These are phyloP conservation scores for Pyrgus malvae DNA, from an alignment of 2,888 invertebrate species.

Conservation along the genomic window DNA sequence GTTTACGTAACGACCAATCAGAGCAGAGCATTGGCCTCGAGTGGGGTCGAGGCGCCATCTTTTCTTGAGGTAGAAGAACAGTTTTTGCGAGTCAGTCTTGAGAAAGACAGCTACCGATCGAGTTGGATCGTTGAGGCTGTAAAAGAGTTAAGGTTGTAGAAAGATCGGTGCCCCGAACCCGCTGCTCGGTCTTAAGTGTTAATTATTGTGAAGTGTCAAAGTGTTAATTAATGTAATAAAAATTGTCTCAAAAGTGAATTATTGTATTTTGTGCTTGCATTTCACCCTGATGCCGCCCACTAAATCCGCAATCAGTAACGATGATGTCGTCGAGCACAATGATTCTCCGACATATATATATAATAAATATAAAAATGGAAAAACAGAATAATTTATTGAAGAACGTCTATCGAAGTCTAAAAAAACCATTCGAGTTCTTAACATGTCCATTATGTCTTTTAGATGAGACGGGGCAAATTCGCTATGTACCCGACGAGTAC, in stretches of 20 bases:
- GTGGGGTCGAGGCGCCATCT: constrained; percentile 11
- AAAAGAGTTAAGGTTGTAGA: neutral
- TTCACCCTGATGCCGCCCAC: constrained; percentile 5
- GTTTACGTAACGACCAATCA: constrained; percentile 3
- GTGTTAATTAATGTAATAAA: neutral
- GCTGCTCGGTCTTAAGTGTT: neutral
- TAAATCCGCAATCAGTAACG: neutral
- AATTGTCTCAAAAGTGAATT: neutral
- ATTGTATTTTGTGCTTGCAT: neutral
- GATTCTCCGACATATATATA: neutral
- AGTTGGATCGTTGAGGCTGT: neutral
- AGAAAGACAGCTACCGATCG: neutral
- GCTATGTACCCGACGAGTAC: too few relatives aligned
- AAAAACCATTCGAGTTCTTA: too few relatives aligned
- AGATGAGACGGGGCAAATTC: too few relatives aligned
- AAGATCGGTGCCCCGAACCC: constrained; percentile 2
- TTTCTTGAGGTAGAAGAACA: neutral
- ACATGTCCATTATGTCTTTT: too few relatives aligned
- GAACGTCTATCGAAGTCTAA: too few relatives aligned
- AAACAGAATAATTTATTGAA: too few relatives aligned
- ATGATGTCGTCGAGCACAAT: neutral
- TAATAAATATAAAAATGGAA: too few relatives aligned
- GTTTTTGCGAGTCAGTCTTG: neutral
- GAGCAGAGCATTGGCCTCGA: constrained; percentile 2
- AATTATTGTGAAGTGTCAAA: neutral